phyloP scores from a whole-genome alignment of 1,140 invertebrate species.

The Mactra quadrangularis region DNA sequence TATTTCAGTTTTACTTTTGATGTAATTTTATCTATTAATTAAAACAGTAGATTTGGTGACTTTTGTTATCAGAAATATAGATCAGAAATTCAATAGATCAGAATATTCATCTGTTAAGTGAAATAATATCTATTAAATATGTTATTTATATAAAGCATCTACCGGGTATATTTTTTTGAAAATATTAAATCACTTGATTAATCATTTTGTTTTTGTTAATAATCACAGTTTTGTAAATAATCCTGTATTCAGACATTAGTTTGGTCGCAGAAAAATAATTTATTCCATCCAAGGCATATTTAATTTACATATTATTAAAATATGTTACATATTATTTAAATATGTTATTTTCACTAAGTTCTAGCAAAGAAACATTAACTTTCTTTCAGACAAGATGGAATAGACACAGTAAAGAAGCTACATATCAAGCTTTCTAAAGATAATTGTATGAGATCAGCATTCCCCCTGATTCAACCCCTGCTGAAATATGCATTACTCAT shows the following conservation, averaged over 20 bases:
- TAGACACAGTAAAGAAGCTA: not conserved
- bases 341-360: not conserved
- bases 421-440: not conserved
- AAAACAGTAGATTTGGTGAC: not conserved
- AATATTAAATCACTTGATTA: too few relatives aligned
- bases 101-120: not conserved
- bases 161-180: not conserved
- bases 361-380: too few relatives aligned
- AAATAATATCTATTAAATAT: too few relatives aligned
- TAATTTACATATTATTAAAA: too few relatives aligned
- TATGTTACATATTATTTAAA: too few relatives aligned
- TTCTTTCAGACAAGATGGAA: too few relatives aligned
- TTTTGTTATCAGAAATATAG: too few relatives aligned
- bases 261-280: not conserved
- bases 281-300: not conserved
- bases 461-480: constrained; percentile 21
- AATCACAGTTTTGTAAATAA: too few relatives aligned
- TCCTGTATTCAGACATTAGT: too few relatives aligned
- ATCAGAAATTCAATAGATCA: not conserved
- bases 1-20: not conserved
- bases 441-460: constrained; percentile 16
- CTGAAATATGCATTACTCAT: constrained; percentile 22
- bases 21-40: constrained; percentile 3
- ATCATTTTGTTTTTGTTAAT: too few relatives aligned
- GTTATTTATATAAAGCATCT: not conserved